Percentiles rank a stretch among this genome's conserved stretches.
phyloP scores from a whole-genome alignment of 2,888 invertebrate genomes.

The Luperina nickerlii region DNA sequence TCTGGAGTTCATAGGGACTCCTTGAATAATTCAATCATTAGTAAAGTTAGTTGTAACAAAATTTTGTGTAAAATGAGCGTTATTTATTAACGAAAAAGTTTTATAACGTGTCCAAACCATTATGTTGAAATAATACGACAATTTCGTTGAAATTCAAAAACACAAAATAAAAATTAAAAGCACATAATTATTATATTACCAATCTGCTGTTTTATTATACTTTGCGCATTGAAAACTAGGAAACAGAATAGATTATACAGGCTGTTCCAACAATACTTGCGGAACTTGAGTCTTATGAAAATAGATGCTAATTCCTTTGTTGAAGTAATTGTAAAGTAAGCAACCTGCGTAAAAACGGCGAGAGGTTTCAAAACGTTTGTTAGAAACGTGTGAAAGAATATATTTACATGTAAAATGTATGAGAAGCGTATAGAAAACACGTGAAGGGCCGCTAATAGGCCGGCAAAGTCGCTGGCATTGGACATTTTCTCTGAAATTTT shows the following conservation, averaged over 20 bases:
- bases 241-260: conserved; percentile 38
- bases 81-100: conserved; percentile 8
- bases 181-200: conserved; percentile 12
- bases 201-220: conserved; percentile 36
- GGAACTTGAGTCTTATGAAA: conserved; percentile 39
- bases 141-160: conserved; percentile 17
- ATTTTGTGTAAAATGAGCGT: not conserved
- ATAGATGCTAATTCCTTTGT: conserved; percentile 57
- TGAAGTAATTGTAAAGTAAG: conserved; percentile 58
- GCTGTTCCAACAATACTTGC: conserved; percentile 33
- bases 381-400: conserved; percentile 60
- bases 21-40: not conserved
- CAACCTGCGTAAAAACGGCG: conserved; percentile 50
- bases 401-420: conserved; percentile 44
- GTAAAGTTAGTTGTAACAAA: not conserved
- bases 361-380: conserved; percentile 43
- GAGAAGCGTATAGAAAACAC: conserved; percentile 4
- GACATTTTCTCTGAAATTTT: conserved; percentile 6
- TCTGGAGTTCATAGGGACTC: not conserved
- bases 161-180: conserved; percentile 32
- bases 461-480: not conserved
- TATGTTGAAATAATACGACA: not conserved
- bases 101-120: not conserved
- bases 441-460: not conserved
- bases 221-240: conserved; percentile 36